Base-by-base conservation (phyloP, 2,797 vertebrate genomes). In the Salarias fasciatus region DNA sequence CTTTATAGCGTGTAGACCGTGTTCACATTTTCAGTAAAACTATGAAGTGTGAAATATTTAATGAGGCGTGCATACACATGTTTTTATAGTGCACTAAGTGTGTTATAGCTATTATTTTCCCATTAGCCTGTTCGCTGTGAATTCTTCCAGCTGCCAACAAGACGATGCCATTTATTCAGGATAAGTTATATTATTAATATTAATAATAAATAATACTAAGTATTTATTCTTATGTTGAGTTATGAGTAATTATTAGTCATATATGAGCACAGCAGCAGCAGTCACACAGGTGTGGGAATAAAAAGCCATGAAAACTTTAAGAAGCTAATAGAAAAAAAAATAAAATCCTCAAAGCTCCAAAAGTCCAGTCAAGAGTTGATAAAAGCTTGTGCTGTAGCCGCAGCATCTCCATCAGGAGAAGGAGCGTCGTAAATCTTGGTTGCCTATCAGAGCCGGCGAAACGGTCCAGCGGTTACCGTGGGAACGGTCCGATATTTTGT, bases 401-500 rank as follows among this genome's bases (percentile, higher is more conserved):
- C 24, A 24, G 18, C 18, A 24, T 24, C 18, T 24, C 18, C 18
- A 24, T 3, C 18, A 24, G 18, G 18, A 24, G 24, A 24, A 31
- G 33, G 45, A 70, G 35, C 45, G 12, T 15, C 63, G 52, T 55
- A 59, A 66, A 43, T 41, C 44, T 24, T 10, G 54, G 48, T 35
- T 11, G 29, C 14, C 44, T 14, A 63, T 67, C 64, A 41, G 44
- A 43, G 29, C 46, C 0, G 1, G 4, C 4, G 46, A 37, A 75
- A 77, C 56, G 56, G 67, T 30, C 59, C 43, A 38, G 9, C 33
- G 15, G 77, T 85, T 85, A 86, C 77, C 69, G 82, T 89, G 85
- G 87, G 90, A 91, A 83, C 69, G 51, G 53, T 57, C 67, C 36
- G 76, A 83, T 76, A 79, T 83, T 84, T 83, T 70, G 73, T 40